Evolutionary conservation across 1,140 invertebrate species (phyloP).

Genomic region (Trachymyrmex cornetzi): DNA sequence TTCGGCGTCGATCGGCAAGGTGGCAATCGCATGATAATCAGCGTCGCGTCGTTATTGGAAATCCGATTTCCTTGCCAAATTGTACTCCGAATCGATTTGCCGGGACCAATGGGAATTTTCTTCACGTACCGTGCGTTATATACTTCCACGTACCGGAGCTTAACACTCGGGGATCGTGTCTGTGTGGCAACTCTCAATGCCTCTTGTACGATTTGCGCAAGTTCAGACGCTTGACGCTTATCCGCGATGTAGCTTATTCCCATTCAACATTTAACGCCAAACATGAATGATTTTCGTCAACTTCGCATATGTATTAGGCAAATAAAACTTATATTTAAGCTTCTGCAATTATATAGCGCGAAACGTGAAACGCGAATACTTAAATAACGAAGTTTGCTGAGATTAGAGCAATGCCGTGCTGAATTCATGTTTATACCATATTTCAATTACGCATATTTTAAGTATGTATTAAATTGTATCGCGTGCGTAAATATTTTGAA

Average conservation of each 20-base stretch:
- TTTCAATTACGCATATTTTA: background rate
- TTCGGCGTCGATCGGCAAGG: conserved; percentile 59
- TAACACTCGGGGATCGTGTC: background rate
- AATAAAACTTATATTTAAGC: conserved; percentile 24
- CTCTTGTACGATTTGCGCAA: conserved; percentile 35
- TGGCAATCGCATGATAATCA: conserved; percentile 76
- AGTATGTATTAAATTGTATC: background rate
- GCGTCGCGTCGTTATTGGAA: conserved; percentile 76
- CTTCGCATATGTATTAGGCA: background rate
- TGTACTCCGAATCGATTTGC: conserved; percentile 71
- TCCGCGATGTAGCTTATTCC: conserved; percentile 42
- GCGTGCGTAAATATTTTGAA: background rate
- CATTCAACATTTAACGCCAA: conserved; percentile 47
- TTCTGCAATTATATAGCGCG: background rate
- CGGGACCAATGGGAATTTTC: conserved; percentile 70
- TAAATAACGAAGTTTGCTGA: conserved; percentile 15
- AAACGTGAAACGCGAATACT: background rate
- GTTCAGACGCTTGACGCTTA: conserved; percentile 45
- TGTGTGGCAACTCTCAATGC: conserved; percentile 32
- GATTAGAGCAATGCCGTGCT: background rate
- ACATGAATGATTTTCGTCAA: conserved; percentile 33
- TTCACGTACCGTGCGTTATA: conserved; percentile 64
- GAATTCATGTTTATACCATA: background rate
- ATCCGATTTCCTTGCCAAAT: conserved; percentile 76
- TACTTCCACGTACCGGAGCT: conserved; percentile 21